phyloP scores from a whole-genome alignment of 2,888 invertebrate genomes.

The Lasioglossum vierecki region DNA sequence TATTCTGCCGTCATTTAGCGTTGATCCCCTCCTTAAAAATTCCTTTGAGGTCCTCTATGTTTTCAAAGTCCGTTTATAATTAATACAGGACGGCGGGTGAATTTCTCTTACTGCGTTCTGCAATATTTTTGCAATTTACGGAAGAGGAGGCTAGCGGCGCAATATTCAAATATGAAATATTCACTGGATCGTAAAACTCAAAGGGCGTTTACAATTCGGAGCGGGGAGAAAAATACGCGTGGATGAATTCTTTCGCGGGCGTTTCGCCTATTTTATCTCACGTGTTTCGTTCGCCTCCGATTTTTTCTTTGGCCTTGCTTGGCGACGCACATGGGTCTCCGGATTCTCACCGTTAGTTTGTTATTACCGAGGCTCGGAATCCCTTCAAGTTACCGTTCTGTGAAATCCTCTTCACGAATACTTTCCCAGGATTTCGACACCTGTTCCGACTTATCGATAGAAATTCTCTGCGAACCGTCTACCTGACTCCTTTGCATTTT shows the following conservation, averaged over 20 bases:
- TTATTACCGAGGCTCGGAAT: conserved; percentile 41
- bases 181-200: conserved; percentile 5
- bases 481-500: conserved; percentile 21
- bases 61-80: not conserved
- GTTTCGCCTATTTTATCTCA: not conserved
- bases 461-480: conserved; percentile 44
- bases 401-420: conserved; percentile 63
- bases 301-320: not conserved
- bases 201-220: conserved; percentile 1
- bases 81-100: not conserved
- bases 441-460: conserved; percentile 60
- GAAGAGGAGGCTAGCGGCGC: not conserved
- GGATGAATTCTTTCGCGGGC: not conserved
- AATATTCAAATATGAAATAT: conserved; percentile 8
- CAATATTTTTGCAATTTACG: conserved; percentile 9
- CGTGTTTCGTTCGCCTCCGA: conserved; percentile 14
- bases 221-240: not conserved
- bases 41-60: not conserved
- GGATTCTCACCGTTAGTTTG: conserved; percentile 27
- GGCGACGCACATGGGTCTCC: not conserved
- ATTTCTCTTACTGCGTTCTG: not conserved
- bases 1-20: not conserved
- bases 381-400: conserved; percentile 50
- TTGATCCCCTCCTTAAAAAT: not conserved
- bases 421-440: conserved; percentile 57